phyloP scores from a whole-genome alignment of 2,888 invertebrate species.

The Griposia aprilina region DNA sequence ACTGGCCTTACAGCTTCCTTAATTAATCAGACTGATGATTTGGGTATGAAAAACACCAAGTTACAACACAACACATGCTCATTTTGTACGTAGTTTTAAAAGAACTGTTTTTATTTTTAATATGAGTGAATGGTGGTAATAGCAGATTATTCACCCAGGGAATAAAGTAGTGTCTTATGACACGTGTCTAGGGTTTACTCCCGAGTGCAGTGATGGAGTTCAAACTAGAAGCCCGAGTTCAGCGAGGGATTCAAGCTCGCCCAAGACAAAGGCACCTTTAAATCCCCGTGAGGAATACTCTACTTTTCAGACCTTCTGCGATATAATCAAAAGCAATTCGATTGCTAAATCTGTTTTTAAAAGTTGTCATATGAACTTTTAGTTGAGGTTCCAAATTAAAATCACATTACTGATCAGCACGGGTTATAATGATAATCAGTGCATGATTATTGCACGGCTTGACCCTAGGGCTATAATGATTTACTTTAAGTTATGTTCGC shows the following conservation, averaged over 20 bases:
- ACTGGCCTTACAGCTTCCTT: constrained; percentile 25
- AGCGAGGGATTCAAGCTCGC: background rate
- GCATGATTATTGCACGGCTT: background rate
- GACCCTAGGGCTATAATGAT: no score
- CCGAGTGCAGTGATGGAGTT: background rate
- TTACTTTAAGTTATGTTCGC: background rate
- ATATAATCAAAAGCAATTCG: no score
- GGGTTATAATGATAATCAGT: background rate
- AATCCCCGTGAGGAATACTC: background rate
- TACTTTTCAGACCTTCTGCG: background rate
- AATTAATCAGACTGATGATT: constrained; percentile 30
- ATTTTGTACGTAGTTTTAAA: background rate
- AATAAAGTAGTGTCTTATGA: background rate
- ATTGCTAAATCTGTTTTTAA: background rate
- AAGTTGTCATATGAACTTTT: no score
- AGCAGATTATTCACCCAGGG: background rate
- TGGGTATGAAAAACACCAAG: constrained; percentile 6
- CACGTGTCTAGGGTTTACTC: background rate
- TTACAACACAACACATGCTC: background rate
- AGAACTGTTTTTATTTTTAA: background rate
- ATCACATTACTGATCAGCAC: no score
- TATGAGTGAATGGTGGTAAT: background rate
- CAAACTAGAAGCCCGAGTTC: background rate
- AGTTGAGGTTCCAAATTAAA: no score
- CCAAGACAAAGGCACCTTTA: background rate